These are phyloP conservation scores for Fragum fragum DNA, from an alignment of 2,888 invertebrate genomes.

Conservation along the genomic window DNA sequence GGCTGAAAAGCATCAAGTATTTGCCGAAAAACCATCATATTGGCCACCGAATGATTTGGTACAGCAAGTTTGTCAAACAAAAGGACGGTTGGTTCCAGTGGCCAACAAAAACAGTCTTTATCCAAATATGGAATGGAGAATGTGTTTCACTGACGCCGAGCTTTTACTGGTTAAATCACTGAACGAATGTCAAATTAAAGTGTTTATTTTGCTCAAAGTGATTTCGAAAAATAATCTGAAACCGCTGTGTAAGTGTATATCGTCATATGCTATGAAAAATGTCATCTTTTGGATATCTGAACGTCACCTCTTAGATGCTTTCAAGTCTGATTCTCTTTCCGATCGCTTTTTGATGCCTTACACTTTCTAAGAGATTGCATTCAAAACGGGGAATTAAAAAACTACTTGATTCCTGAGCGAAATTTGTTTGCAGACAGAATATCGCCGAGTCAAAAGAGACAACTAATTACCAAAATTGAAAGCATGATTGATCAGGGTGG, in stretches of 20 bases:
- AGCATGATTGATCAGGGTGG: neutral
- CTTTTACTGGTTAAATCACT: constrained; percentile 33
- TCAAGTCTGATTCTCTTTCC: constrained; percentile 19
- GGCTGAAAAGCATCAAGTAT: neutral
- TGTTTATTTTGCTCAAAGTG: constrained; percentile 38
- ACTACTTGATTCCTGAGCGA: constrained; percentile 34
- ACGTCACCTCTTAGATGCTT: constrained; percentile 3
- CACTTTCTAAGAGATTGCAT: constrained; percentile 2
- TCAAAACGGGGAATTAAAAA: constrained; percentile 8
- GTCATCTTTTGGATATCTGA: constrained; percentile 45
- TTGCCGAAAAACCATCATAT: neutral
- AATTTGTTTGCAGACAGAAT: constrained; percentile 27
- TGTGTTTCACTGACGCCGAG: constrained; percentile 41
- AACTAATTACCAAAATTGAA: neutral
- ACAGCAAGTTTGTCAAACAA: neutral
- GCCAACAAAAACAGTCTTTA: constrained; percentile 12
- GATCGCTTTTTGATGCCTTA: constrained; percentile 28
- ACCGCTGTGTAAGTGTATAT: constrained; percentile 21
- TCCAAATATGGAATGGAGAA: constrained; percentile 42
- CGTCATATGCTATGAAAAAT: constrained; percentile 47
- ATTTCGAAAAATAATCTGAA: constrained; percentile 23
- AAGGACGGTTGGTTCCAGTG: constrained; percentile 21
- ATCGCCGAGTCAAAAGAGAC: neutral
- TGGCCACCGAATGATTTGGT: constrained; percentile 22
- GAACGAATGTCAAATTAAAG: constrained; percentile 37